Base-by-base conservation (phyloP, 1,140 invertebrate genomes). In the Orchestia grillus region DNA sequence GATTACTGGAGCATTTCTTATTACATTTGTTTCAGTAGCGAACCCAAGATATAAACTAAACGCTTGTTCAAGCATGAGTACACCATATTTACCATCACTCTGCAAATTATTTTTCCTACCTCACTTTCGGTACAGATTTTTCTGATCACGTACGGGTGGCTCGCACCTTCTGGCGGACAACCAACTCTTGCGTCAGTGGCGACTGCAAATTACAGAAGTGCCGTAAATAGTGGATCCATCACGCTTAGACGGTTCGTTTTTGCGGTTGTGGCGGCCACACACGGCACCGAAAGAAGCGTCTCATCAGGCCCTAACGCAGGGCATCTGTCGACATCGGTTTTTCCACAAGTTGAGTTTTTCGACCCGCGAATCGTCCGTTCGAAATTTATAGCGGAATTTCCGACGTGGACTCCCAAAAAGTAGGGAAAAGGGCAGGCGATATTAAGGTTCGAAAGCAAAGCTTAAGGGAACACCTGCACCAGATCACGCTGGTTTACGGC, bases 281-380 rank as follows among this genome's bases (percentile, higher is more conserved):
- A 53, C 47, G 6, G 47, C 47, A 53, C 62, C 62, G 36, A 77
- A 77, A 77, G 62, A 77, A 77, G 62, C 62, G 11, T 77, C 62
- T 77, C 62, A 77, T 77, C 62, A 77, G 36, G 62, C 62, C 28
- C 36, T 77, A 36, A 77, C 36, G 62, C 28, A 28, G 36, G 62
- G 62, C 62, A 77, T 77, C 62, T 77, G 62, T 77, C 62, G 62
- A 77, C 62, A 77, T 77, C 62, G 15, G 11, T 36, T 77, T 77
- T 77, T 77, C 11, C 62, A 77, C 62, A 77, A 77, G 62, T 77
- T 77, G 11, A 8, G 62, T 77, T 77, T 77, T 77, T 77, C 11
- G 62, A 77, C 62, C n/a, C 62, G 62, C 62, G 62, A 77, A 77
- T 77, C 62, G 62, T 77, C 62, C 62, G 62, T 77, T 77, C 62